Percentiles rank a stretch among this genome's conserved stretches.
These are phyloP conservation scores for Echinarachnius parma DNA, from an alignment of 53 echinoderm and acorn worm species.

Conservation along the genomic window DNA sequence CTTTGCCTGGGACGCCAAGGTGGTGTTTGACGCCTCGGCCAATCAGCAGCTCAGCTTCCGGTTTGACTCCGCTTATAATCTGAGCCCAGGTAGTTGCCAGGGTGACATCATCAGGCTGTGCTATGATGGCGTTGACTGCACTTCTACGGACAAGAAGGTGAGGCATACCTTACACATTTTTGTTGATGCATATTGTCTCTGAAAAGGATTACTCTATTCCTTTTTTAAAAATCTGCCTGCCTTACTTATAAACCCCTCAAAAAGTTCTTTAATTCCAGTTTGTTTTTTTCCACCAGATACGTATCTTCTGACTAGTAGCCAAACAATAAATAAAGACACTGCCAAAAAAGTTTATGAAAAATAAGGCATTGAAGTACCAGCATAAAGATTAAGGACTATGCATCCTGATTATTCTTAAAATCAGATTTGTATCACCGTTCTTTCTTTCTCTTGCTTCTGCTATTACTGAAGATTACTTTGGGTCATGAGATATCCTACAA, in stretches of 20 bases:
- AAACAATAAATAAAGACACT: too few relatives aligned
- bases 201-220: too few relatives aligned
- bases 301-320: too few relatives aligned
- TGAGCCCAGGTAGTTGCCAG: neutral
- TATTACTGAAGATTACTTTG: conserved; percentile 19
- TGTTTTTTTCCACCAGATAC: too few relatives aligned
- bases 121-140: conserved; percentile 31
- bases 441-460: neutral
- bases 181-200: too few relatives aligned
- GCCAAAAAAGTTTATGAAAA: too few relatives aligned
- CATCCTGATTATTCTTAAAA: too few relatives aligned
- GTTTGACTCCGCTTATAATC: neutral
- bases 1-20: conserved; percentile 23
- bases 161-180: neutral
- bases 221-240: too few relatives aligned
- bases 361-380: too few relatives aligned
- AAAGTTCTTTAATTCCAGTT: too few relatives aligned
- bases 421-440: neutral
- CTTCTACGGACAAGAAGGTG: conserved; percentile 22
- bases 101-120: conserved; percentile 32
- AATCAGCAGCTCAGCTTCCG: conserved; percentile 37
- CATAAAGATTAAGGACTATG: too few relatives aligned
- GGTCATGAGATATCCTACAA: conserved; percentile 16
- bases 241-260: too few relatives aligned
- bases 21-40: conserved; percentile 10